phyloP scores from a whole-genome alignment of 2,797 vertebrate genomes.

The Aeoliscus strigatus region DNA sequence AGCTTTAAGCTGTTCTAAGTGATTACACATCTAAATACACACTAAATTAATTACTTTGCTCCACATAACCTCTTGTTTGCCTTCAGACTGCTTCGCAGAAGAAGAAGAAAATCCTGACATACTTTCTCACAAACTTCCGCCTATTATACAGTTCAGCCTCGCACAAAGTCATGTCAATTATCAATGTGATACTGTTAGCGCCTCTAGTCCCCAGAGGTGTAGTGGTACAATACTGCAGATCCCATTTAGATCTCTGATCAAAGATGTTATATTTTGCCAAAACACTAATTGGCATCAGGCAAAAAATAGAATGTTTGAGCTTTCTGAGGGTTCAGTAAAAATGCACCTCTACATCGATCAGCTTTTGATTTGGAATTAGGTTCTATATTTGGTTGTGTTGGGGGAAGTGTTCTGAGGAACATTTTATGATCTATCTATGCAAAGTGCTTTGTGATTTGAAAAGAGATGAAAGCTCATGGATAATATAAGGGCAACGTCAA shows the following conservation, averaged over 20 bases:
- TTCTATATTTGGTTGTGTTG: slow-evolving; percentile 16
- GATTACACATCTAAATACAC: too few relatives aligned
- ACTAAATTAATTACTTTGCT: slow-evolving; percentile 32
- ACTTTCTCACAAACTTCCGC: slow-evolving; percentile 30
- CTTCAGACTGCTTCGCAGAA: slow-evolving; percentile 7
- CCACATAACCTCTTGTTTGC: slow-evolving; percentile 12
- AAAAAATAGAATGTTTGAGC: slow-evolving; percentile 58
- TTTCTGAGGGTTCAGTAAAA: slow-evolving; percentile 24
- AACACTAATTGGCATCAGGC: slow-evolving; percentile 57
- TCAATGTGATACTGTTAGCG: slow-evolving; percentile 34
- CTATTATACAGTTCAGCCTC: slow-evolving; percentile 42
- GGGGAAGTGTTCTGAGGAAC: slow-evolving; percentile 29
- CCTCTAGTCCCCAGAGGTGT: slow-evolving; percentile 45
- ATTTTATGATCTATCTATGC: too few relatives aligned
- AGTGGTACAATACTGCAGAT: slow-evolving; percentile 36
- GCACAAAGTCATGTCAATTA: slow-evolving; percentile 51
- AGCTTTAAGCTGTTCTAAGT: too few relatives aligned
- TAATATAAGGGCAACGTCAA: too few relatives aligned
- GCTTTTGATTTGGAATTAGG: slow-evolving; percentile 8
- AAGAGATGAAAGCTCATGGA: too few relatives aligned
- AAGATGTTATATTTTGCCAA: slow-evolving; percentile 39
- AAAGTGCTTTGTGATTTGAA: too few relatives aligned
- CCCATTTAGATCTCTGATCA: slow-evolving; percentile 52
- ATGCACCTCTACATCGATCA: slow-evolving; percentile 1
- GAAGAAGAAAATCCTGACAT: slow-evolving; percentile 32